Evolutionary conservation across 2,113 vertebrate species (phyloP), one percentile per base, ranked within the genome.

Genomic region (Phaethornis superciliosus): DNA sequence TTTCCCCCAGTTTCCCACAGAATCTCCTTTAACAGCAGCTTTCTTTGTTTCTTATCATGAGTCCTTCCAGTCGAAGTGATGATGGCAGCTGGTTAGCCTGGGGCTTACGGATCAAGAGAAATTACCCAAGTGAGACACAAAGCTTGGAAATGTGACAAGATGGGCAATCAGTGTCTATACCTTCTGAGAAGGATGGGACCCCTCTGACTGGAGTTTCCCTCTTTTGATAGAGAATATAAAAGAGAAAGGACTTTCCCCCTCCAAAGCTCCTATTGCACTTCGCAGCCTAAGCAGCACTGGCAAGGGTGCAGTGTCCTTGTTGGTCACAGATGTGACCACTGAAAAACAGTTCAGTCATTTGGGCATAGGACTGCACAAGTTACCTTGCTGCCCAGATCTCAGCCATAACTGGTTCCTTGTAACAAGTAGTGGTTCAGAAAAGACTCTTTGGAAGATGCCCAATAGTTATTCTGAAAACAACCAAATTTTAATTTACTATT

Each of bases 101-200:
- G 6, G 20, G 9, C 37, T 68, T 85, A 55, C 59, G 44, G 26
- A 35, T 78, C 30, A n/a, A 37, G 30, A 85, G 20, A 42, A 67
- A 47, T 22, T 47, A 12, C 33, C 20, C 7, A 1, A 14, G 12
- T 47, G 37, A 86, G 37, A 16, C 1, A 2, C 17, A 52, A 68
- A 49, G 6, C 49, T 58, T 65, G 59, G 64, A 86, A 64, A 60
- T 0, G 0, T 20, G 55, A 56, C 12, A 26, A 71, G 8, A 14
- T 56, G 33, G 21, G 16, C 33, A 83, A n/a, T 0, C 7, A 9
- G 46, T 76, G 10, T 7, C 33, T 62, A 28, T 0, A 0, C 7
- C 63, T 62, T n/a, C 65, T 54, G 46, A 49, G 49, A 47, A 70
- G 26, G 47, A 32, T 10, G 9, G 6, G 27, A 32, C 3, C 71